These are phyloP conservation scores for Phylloscopus whistleri DNA, from an alignment of 2,113 vertebrate species.

Conservation along the genomic window DNA sequence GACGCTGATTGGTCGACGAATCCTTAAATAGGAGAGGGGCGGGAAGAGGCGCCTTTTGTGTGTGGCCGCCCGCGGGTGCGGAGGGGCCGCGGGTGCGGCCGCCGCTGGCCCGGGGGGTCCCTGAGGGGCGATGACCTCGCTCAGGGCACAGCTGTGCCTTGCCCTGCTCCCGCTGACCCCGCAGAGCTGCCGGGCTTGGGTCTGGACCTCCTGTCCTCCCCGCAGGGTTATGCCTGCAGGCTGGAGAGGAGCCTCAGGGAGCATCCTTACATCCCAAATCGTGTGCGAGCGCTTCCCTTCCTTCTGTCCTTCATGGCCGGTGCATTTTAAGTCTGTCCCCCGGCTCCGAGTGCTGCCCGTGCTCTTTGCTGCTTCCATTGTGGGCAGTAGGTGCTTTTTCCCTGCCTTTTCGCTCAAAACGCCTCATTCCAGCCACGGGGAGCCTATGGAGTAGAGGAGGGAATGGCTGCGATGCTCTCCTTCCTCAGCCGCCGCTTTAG, in stretches of 20 bases:
- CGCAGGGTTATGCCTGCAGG: not conserved
- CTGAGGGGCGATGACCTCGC: rapidly evolving
- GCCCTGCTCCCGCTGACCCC: no score
- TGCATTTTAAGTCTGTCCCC: rapidly evolving
- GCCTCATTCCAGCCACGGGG: not conserved
- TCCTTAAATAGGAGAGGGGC: not conserved
- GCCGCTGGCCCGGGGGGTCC: rapidly evolving
- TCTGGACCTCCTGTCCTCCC: no score
- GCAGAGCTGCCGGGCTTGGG: rapidly evolving
- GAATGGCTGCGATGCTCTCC: rapidly evolving
- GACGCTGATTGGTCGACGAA: not conserved
- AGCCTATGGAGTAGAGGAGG: rapidly evolving
- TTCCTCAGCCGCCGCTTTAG: not conserved
- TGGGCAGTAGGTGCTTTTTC: rapidly evolving
- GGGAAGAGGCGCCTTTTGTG: rapidly evolving
- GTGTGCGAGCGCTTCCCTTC: rapidly evolving
- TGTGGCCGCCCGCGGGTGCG: rapidly evolving
- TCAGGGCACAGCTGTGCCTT: not conserved
- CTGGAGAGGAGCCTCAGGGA: no score
- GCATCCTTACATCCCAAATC: rapidly evolving
- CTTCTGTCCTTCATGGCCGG: rapidly evolving
- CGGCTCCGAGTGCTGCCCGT: rapidly evolving
- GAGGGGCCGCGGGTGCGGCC: rapidly evolving
- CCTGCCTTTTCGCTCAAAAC: rapidly evolving
- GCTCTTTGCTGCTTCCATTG: rapidly evolving